Base-by-base conservation (phyloP, 2,888 invertebrate genomes). In the Ditylenchus weischeri region DNA sequence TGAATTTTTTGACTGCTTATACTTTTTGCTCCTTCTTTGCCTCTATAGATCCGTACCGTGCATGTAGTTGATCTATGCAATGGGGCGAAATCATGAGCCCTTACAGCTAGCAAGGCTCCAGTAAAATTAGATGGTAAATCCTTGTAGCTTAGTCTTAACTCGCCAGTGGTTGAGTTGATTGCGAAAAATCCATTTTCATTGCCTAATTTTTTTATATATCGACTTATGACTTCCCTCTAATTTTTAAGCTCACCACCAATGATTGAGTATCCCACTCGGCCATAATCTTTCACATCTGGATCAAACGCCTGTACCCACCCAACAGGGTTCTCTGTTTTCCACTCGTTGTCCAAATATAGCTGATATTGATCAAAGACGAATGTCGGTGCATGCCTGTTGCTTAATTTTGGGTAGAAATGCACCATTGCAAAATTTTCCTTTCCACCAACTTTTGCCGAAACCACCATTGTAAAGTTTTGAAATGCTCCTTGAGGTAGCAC, bases 271-370 rank as follows among this genome's bases (percentile, higher is more conserved):
- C 93, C 93, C 78, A 96, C 91, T 86, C 95, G 92, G 0, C 93
- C 93, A 84, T 95, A 95, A 77, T 91, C 87, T 5, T 93, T 95
- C 47, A 91, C 86, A 84, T 96, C 96, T 7, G 94, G 93, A 85
- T 96, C 96, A 83, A 92, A 93, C 0, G 95, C 96, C 38, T 68
- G 60, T 35, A 71, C 69, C 23, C 73, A 73, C 48, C 70, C 77
- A 59, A 79, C 73, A 47, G 18, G 23, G 13, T 51, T 63, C 21
- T 15, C 29, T 13, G 23, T 61, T 10, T 19, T 36, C n/a, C 18
- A 23, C 2, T 19, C 51, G 7, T 23, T 51, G 23, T 49, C 23
- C 35, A 35, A 18, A 11, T 48, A 35, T 15, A 72, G 54, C 6
- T 60, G 38, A 23, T 49, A 63, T 15, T 66, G 48, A n/a, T 64